Base-by-base conservation (phyloP, 1,140 invertebrate genomes). In the Alviniconcha marisindica region DNA sequence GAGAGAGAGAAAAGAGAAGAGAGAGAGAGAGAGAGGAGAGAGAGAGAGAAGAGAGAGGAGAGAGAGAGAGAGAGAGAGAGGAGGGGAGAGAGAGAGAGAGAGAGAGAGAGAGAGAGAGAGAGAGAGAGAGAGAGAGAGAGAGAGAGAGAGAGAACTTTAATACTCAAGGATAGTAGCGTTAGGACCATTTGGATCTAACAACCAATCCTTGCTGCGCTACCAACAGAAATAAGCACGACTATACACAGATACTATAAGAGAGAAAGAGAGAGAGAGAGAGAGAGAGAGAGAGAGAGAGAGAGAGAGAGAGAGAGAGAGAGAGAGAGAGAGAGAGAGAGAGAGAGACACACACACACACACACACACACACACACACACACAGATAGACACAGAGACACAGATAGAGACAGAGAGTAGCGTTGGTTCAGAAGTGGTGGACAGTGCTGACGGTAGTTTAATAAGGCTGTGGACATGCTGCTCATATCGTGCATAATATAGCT, bases 241-340 rank as follows among this genome's bases (percentile, higher is more conserved):
- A n/a, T n/a, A n/a, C n/a, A 48, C 44, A 48, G 44, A 48, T 5
- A 48, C 44, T 10, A 18, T 10, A 18, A 48, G 44, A 48, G 44
- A 48, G 7, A 48, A 18, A 48, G 44, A 48, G 44, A 48, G 44
- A 48, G 44, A 48, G 56, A 60, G 56, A 60, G 56, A 60, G 56
- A 60, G 56, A 60, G 33, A 31, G 28, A 69, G 63, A 69, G 63
- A 69, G 63, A 69, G 63, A 69, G 63, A 71, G 69, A 38, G 63
- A 36, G 33, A 36, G 63, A 33, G 33, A 69, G 63, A 69, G 63
- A 69, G 63, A 10, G 44, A 69, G 63, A 69, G 63, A 69, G 63
- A 69, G 63, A 69, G 63, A 71, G 69, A 71, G 24, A 40, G 36
- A 71, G 36, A 71, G 36, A 71, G 36, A 71, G 36, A 71, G 33